phyloP scores from a whole-genome alignment of 2,888 invertebrate genomes.

The Synanthedon vespiformis region DNA sequence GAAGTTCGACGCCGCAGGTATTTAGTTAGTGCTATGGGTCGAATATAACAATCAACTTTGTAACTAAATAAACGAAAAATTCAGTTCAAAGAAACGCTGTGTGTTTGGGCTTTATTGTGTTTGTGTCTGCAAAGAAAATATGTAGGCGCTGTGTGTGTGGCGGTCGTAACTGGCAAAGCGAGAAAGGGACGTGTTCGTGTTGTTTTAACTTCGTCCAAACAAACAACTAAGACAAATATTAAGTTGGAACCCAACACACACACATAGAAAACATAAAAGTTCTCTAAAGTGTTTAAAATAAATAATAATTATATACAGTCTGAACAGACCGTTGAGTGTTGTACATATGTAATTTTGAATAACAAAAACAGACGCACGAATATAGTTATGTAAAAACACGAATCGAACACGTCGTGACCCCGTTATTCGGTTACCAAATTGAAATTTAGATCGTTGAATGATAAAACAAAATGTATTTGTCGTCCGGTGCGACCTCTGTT shows the following conservation, averaged over 20 bases:
- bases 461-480: constrained; percentile 57
- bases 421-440: constrained; percentile 55
- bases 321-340: not conserved
- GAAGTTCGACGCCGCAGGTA: too few species aligned
- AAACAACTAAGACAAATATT: constrained; percentile 18
- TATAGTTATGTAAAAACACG: constrained; percentile 44
- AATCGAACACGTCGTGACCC: constrained; percentile 56
- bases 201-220: constrained; percentile 26
- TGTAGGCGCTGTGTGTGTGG: constrained; percentile 31
- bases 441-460: constrained; percentile 60
- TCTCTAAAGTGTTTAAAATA: not conserved
- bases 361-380: constrained; percentile 24
- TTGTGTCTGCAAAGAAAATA: constrained; percentile 21
- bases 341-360: constrained; percentile 14
- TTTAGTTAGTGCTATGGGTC: not conserved
- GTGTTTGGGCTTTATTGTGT: constrained; percentile 19
- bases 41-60: constrained; percentile 12
- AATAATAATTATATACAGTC: not conserved
- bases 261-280: not conserved
- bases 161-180: constrained; percentile 20
- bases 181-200: constrained; percentile 28
- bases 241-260: not conserved
- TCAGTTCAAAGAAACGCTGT: constrained; percentile 11
- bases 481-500: constrained; percentile 53
- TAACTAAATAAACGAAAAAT: constrained; percentile 15